Evolutionary conservation across 2,888 invertebrate genomes (phyloP).

Genomic region (Cyclophora punctaria): DNA sequence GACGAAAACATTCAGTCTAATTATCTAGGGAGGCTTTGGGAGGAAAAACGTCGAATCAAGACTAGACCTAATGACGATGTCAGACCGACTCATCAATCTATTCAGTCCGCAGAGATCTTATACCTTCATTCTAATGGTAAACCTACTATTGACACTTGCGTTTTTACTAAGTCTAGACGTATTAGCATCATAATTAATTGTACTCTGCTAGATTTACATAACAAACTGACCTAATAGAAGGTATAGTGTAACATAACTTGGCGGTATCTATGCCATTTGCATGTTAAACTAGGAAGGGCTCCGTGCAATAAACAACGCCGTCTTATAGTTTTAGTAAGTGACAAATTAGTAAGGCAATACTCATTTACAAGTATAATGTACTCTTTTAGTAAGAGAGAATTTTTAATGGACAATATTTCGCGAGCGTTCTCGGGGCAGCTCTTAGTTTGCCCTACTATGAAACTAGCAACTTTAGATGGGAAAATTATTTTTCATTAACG

Average conservation of each 20-base stretch:
- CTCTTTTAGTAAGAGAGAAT: slow-evolving; percentile 27
- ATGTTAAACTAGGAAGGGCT: too few species aligned
- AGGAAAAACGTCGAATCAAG: slow-evolving; percentile 51
- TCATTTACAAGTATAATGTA: slow-evolving; percentile 25
- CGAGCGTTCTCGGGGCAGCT: slow-evolving; percentile 9
- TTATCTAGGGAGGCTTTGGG: slow-evolving; percentile 44
- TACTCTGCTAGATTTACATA: too few species aligned
- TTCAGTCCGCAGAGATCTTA: slow-evolving; percentile 21
- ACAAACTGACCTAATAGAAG: too few species aligned
- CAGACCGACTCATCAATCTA: slow-evolving; percentile 66
- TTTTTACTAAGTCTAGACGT: slow-evolving; percentile 19
- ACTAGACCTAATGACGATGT: slow-evolving; percentile 66
- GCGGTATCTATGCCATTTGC: too few species aligned
- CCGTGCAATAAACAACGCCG: neutral
- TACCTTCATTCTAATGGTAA: slow-evolving; percentile 6
- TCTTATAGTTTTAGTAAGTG: slow-evolving; percentile 10
- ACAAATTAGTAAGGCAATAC: slow-evolving; percentile 17
- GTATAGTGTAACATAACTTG: too few species aligned
- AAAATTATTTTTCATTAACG: slow-evolving; percentile 68
- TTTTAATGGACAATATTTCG: slow-evolving; percentile 46
- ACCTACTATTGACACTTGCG: slow-evolving; percentile 4
- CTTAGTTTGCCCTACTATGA: slow-evolving; percentile 32
- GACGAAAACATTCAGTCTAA: slow-evolving; percentile 67
- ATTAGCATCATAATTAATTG: too few species aligned
- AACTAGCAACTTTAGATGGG: slow-evolving; percentile 51